Conservation (phyloP, 2,888 invertebrate species). For the Sphaerophoria rueppellii region DNA sequence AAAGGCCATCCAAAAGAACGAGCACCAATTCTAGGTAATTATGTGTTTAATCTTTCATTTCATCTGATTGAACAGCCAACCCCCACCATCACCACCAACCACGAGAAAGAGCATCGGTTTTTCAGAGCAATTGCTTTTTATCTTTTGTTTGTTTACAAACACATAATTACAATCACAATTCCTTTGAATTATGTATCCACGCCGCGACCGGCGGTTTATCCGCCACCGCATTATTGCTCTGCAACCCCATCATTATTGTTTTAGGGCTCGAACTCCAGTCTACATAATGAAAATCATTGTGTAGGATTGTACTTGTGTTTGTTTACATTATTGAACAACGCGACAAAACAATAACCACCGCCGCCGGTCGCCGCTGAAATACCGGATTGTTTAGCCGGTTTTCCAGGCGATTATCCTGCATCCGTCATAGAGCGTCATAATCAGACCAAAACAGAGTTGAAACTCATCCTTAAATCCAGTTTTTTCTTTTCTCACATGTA, state of each 20-base stretch:
- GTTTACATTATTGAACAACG: constrained; percentile 46
- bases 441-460: constrained; percentile 50
- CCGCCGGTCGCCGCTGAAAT: neutral
- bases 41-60: constrained; percentile 74
- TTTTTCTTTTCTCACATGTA: constrained; percentile 40
- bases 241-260: constrained; percentile 65
- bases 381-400: constrained; percentile 30
- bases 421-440: constrained; percentile 64
- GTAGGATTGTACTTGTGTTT: constrained; percentile 27
- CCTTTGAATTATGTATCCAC: constrained; percentile 66
- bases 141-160: constrained; percentile 74
- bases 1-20: constrained; percentile 70
- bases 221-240: constrained; percentile 26
- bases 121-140: constrained; percentile 66
- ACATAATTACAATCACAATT: constrained; percentile 73
- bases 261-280: constrained; percentile 52
- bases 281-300: constrained; percentile 36
- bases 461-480: constrained; percentile 17
- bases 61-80: constrained; percentile 67
- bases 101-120: constrained; percentile 40
- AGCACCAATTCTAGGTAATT: constrained; percentile 73
- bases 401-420: constrained; percentile 60
- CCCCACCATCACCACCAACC: neutral
- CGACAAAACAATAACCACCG: constrained; percentile 24
- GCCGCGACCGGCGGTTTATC: too few relatives aligned